Base-by-base conservation (phyloP, 2,797 vertebrate genomes). In the Anabacerthia variegaticeps region DNA sequence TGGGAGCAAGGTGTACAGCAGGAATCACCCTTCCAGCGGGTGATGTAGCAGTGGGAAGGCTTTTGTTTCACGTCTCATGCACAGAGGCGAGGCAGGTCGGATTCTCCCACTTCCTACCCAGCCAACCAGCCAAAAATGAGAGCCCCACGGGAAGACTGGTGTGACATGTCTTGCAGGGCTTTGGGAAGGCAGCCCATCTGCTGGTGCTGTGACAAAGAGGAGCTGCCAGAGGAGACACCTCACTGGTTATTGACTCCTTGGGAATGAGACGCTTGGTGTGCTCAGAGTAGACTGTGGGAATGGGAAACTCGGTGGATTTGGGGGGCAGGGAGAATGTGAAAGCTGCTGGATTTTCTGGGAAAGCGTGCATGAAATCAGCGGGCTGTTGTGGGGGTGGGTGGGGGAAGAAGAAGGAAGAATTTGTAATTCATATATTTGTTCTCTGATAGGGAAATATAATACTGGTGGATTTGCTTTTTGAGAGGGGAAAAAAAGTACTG, bases 271-370 rank as follows among this genome's bases (percentile, higher is more conserved):
- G 44, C 10, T 2, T n/a, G 63, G 24, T 48, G 67, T 46, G 5
- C n/a, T 82, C 77, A 54, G 84, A 78, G 37, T 3, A 44, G 68
- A 75, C 78, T 91, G 89, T 93, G 95, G 89, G 93, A 96, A 92
- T 95, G 78, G 84, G 74, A 93, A 90, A 77, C 34, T 19, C 32
- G 67, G 28, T 74, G 94, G 86, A 72, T 74, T 85, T 96, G 88
- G 94, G 95, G 92, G 89, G 91, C 92, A 94, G 96, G 91, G 84
- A 96, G 84, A 97, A 92, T 96, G 88, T 32, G 72, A 93, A 93
- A 93, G 72, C 92, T 62, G 65, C 75, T 80, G 89, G 92, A 96
- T 95, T 96, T 96, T 92, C 93, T 96, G 94, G 61, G 92, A 87
- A 95, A 94, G 41, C 14, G 71, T 87, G 90, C 88, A 85, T 96